Percentiles rank a stretch among this genome's conserved stretches.
Evolutionary conservation across 2,888 invertebrate genomes (phyloP).

Genomic region (Boloria euphrosyne): DNA sequence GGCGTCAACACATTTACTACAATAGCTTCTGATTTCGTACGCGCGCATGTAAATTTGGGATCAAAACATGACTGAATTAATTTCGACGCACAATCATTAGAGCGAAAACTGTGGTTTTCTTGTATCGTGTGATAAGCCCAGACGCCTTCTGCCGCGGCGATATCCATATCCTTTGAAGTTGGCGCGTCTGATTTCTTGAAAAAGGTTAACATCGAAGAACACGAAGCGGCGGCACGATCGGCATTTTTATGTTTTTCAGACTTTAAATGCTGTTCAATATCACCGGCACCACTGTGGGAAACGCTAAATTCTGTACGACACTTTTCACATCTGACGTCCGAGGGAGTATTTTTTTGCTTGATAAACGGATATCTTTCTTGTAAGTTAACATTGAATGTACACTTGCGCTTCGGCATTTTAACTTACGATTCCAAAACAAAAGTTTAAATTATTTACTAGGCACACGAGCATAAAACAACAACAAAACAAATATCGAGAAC

Average conservation of each 20-base stretch:
- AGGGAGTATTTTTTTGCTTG: constrained; percentile 32
- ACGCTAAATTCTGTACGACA: constrained; percentile 45
- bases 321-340: constrained; percentile 35
- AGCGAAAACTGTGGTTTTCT: constrained; percentile 34
- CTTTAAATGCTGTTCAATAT: too few relatives aligned
- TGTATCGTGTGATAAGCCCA: constrained; percentile 25
- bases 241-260: not conserved
- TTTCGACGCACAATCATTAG: constrained; percentile 29
- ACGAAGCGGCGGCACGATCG: constrained; percentile 33
- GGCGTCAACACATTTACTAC: constrained; percentile 39
- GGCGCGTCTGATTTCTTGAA: constrained; percentile 40
- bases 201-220: constrained; percentile 30
- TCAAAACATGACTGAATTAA: constrained; percentile 33
- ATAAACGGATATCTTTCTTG: constrained; percentile 47
- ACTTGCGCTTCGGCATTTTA: constrained; percentile 44
- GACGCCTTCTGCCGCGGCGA: constrained; percentile 7
- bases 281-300: constrained; percentile 30
- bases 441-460: constrained; percentile 9
- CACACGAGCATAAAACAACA: constrained; percentile 4
- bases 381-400: constrained; percentile 44
- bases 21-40: constrained; percentile 33
- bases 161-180: constrained; percentile 19
- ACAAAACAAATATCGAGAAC: constrained; percentile 18
- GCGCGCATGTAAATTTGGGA: constrained; percentile 35
- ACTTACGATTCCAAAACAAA: constrained; percentile 7